Percentiles rank a stretch among this genome's conserved stretches.
These are phyloP conservation scores for Takifugu ocellatus DNA, from an alignment of 2,797 vertebrate species.

Conservation along the genomic window DNA sequence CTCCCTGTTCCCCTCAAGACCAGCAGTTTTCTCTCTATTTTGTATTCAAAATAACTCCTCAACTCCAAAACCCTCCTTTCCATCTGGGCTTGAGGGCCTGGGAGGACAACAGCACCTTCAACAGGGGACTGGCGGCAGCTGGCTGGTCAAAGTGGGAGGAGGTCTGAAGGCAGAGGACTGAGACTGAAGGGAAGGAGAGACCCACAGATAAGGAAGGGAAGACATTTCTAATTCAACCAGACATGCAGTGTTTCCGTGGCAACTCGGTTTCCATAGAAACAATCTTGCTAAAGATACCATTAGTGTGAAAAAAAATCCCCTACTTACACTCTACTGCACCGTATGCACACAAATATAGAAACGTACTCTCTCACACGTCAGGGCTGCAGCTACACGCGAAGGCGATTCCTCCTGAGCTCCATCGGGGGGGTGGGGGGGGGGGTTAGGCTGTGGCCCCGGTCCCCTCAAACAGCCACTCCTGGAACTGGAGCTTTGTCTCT, in stretches of 20 bases:
- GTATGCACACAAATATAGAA: slow-evolving; percentile 56
- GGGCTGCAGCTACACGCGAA: slow-evolving; percentile 1
- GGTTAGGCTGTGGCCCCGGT: too few species aligned
- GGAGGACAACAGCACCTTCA: slow-evolving; percentile 27
- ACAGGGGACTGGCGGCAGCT: slow-evolving; percentile 69
- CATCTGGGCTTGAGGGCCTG: slow-evolving; percentile 28
- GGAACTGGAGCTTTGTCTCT: slow-evolving; percentile 27
- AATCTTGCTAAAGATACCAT: slow-evolving; percentile 80
- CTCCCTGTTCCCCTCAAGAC: slow-evolving; percentile 30
- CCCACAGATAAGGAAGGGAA: slow-evolving; percentile 47
- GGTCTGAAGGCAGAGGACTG: slow-evolving; percentile 38
- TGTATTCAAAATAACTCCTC: slow-evolving; percentile 34
- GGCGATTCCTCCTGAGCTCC: slow-evolving; percentile 5
- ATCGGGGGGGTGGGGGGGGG: too few species aligned
- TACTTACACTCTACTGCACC: slow-evolving; percentile 61
- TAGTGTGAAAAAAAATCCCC: slow-evolving; percentile 77
- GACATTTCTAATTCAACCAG: slow-evolving; percentile 95
- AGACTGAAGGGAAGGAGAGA: slow-evolving; percentile 38
- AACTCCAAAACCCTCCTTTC: slow-evolving; percentile 10
- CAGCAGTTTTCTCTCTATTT: slow-evolving; percentile 42
- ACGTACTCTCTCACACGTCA: slow-evolving; percentile 15
- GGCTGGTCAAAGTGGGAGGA: slow-evolving; percentile 59
- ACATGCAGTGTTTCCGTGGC: slow-evolving; percentile 89
- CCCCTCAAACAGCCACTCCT: not conserved
- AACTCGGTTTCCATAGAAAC: slow-evolving; percentile 86